Conservation (phyloP, 1,140 invertebrate species). For the honey bee (Apis mellifera) region DNA sequence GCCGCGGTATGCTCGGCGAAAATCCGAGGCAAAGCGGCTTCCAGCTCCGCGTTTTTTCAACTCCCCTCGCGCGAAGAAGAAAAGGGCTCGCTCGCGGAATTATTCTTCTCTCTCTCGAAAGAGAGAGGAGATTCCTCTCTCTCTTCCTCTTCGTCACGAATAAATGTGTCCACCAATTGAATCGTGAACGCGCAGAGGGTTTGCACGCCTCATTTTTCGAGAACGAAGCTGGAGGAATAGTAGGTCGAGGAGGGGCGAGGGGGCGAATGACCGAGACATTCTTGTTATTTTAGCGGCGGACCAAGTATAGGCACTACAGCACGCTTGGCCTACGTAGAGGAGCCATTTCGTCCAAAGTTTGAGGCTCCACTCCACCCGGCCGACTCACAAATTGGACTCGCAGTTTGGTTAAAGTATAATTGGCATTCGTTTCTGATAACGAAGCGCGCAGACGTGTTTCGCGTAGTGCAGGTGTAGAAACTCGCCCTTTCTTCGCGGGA, state of each 20-base stretch:
- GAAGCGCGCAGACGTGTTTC: conserved; percentile 54
- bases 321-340: conserved; percentile 71
- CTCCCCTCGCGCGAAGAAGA: background rate
- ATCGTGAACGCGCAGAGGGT: background rate
- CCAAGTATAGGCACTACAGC: conserved; percentile 75
- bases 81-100: background rate
- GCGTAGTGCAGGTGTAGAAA: background rate
- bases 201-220: conserved; percentile 47
- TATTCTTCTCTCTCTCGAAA: background rate
- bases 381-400: conserved; percentile 77
- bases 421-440: conserved; percentile 78
- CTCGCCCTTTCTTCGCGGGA: background rate
- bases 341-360: conserved; percentile 75
- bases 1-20: background rate
- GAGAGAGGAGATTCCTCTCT: background rate
- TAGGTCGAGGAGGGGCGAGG: background rate
- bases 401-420: conserved; percentile 77
- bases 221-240: conserved; percentile 45
- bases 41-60: background rate
- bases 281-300: conserved; percentile 75
- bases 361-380: conserved; percentile 73
- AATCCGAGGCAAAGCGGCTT: background rate
- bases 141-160: background rate
- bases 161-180: conserved; percentile 24
- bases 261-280: conserved; percentile 67